phyloP scores from a whole-genome alignment of 1,140 invertebrate genomes.

The Pristionchus pacificus region DNA sequence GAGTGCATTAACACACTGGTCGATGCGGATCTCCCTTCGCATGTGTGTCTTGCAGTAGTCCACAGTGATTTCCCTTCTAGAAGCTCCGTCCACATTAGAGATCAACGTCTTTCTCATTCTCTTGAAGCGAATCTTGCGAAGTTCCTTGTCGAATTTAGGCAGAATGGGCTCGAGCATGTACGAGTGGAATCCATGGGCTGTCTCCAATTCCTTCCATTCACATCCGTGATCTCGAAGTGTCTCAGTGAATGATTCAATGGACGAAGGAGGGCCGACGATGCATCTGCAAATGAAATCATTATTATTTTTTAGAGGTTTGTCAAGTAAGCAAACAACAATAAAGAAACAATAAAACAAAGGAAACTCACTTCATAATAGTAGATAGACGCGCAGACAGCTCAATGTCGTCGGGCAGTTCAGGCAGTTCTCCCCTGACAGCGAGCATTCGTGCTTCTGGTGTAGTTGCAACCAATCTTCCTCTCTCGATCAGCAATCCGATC shows the following conservation, averaged over 20 bases:
- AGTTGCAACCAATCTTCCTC: constrained; percentile 26
- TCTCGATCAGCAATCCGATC: constrained; percentile 27
- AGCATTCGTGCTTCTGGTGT: constrained; percentile 44
- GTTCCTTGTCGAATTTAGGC: constrained; percentile 26
- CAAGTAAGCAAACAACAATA: no score
- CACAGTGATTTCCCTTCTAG: constrained; percentile 15
- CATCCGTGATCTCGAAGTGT: constrained; percentile 13
- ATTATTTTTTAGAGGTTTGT: no score
- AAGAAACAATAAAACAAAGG: constrained; percentile 24
- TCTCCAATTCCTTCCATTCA: constrained; percentile 31
- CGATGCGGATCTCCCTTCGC: constrained; percentile 37
- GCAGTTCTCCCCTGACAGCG: constrained; percentile 20
- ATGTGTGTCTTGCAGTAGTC: constrained; percentile 44
- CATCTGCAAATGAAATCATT: no score
- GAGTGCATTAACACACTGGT: constrained; percentile 35
- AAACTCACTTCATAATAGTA: no score
- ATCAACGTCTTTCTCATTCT: constrained; percentile 22
- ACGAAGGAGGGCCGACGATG: constrained; percentile 28
- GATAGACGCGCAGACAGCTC: constrained; percentile 40
- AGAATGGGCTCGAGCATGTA: constrained; percentile 43
- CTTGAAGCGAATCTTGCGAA: background rate
- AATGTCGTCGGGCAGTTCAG: constrained; percentile 25
- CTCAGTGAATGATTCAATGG: constrained; percentile 25
- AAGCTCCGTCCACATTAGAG: constrained; percentile 41
- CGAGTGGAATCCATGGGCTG: constrained; percentile 42